Conservation (phyloP, 1,140 invertebrate genomes). For the Megathymus violae region DNA sequence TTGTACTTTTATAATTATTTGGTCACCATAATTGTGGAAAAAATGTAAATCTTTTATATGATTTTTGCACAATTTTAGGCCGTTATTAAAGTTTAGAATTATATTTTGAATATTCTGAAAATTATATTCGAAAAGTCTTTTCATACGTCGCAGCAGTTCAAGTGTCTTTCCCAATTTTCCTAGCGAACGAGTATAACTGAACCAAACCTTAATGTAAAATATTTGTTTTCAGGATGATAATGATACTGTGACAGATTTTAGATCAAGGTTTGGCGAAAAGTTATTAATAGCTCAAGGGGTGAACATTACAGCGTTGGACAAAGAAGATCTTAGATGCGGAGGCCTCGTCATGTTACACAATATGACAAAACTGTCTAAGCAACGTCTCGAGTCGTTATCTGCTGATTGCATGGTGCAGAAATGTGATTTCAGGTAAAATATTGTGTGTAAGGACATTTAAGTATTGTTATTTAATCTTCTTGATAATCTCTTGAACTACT, state of each 20-base stretch:
- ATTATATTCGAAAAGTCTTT: too few relatives aligned
- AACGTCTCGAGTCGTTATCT: conserved; percentile 82
- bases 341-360: conserved; percentile 87
- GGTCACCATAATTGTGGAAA: too few relatives aligned
- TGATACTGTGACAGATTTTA: conserved; percentile 87
- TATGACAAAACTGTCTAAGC: conserved; percentile 83
- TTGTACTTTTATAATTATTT: too few relatives aligned
- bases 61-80: too few relatives aligned
- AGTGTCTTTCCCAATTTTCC: too few relatives aligned
- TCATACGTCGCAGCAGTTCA: too few relatives aligned
- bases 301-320: conserved; percentile 88
- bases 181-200: too few relatives aligned
- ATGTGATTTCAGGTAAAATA: conserved; percentile 85
- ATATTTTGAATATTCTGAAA: too few relatives aligned
- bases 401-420: conserved; percentile 89
- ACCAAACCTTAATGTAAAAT: background rate
- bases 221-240: conserved; percentile 84
- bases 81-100: too few relatives aligned
- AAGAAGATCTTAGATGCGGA: conserved; percentile 88
- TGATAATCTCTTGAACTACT: too few relatives aligned
- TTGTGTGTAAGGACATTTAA: conserved; percentile 6
- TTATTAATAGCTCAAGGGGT: conserved; percentile 85
- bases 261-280: conserved; percentile 86
- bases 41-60: too few relatives aligned
- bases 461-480: too few relatives aligned